Evolutionary conservation across 2,797 vertebrate species (phyloP), one percentile per base, ranked within the genome.

Genomic region (Macropus fuliginosus): DNA sequence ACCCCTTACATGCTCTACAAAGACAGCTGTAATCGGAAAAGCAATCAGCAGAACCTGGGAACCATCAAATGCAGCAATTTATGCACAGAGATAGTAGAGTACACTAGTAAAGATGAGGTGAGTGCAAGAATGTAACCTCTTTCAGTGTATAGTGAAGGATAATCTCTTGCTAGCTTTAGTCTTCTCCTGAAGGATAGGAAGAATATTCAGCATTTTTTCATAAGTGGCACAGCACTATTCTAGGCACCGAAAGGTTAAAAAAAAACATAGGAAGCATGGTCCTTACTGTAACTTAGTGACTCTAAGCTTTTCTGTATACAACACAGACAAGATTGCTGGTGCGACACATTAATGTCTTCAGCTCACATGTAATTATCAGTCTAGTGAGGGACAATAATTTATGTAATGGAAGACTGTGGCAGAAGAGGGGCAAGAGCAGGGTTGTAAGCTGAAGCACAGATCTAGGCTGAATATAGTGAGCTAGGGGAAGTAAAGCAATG

Each of bases 1-100:
- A 99, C 99, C 0, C 99, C 99, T 0, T 99, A 99, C 98, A 99
- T 99, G 99, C 98, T 99, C 18, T 99, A 99, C 98, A 99, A 99
- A 97, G 99, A 99, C 34, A 99, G 99, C 54, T 99, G 99, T 98
- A 99, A 99, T 98, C 98, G 99, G 92, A 99, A 99, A 98, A 99
- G 99, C 98, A 99, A 99, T 97, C 99, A 99, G 97, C 99, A 99
- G 99, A 99, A 99, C 95, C 98, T 99, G 97, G 99, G 99, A 27
- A 99, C 99, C 97, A 99, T 99, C 98, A 99, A 99, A 50, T 99
- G 99, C 98, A 99, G 99, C 98, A 99, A 99, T 95, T 98, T 99
- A 21, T 99, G 99, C 97, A 99, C 99, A 0, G 99, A 99, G 95
- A 98, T 99, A 0, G 99, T 99, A 2, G 99, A 99, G n/a, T 99